These are phyloP conservation scores for Pilophorus perplexus DNA, from an alignment of 2,888 invertebrate genomes.

Conservation along the genomic window DNA sequence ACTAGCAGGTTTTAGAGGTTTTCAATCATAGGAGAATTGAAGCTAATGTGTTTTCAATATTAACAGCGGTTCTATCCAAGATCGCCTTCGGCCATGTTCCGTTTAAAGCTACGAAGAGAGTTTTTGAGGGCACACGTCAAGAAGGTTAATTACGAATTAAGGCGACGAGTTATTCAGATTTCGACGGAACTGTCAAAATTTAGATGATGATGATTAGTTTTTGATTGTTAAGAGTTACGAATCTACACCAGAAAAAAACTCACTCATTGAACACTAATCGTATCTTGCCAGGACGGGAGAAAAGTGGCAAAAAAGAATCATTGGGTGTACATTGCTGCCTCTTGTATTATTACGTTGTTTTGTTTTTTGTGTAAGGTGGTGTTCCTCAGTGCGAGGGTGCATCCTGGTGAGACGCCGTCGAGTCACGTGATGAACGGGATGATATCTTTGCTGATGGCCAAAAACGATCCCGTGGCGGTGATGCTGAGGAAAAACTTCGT, in stretches of 20 bases:
- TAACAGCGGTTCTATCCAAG: conserved; percentile 30
- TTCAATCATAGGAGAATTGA: too few relatives aligned
- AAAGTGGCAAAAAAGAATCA: too few relatives aligned
- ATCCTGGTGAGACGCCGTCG: conserved; percentile 89
- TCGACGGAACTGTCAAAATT: too few relatives aligned
- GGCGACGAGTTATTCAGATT: too few relatives aligned
- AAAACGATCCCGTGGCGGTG: conserved; percentile 72
- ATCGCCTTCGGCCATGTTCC: conserved; percentile 26
- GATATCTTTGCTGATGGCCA: conserved; percentile 70
- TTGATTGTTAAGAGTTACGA: neutral
- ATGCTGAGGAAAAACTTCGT: conserved; percentile 72
- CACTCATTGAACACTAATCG: too few relatives aligned
- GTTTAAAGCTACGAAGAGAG: conserved; percentile 25
- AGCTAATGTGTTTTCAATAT: too few relatives aligned
- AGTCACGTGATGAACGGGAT: conserved; percentile 89
- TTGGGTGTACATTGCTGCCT: neutral
- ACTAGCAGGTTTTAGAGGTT: too few relatives aligned
- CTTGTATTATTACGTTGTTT: neutral
- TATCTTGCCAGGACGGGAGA: too few relatives aligned
- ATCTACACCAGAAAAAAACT: too few relatives aligned
- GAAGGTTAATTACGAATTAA: conserved; percentile 13
- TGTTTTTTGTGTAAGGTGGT: conserved; percentile 61
- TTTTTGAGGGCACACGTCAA: conserved; percentile 24
- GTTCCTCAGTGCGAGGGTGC: conserved; percentile 83
- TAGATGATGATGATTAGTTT: neutral